Conservation (phyloP, 2,113 vertebrate genomes). For the Dasyornis broadbenti region DNA sequence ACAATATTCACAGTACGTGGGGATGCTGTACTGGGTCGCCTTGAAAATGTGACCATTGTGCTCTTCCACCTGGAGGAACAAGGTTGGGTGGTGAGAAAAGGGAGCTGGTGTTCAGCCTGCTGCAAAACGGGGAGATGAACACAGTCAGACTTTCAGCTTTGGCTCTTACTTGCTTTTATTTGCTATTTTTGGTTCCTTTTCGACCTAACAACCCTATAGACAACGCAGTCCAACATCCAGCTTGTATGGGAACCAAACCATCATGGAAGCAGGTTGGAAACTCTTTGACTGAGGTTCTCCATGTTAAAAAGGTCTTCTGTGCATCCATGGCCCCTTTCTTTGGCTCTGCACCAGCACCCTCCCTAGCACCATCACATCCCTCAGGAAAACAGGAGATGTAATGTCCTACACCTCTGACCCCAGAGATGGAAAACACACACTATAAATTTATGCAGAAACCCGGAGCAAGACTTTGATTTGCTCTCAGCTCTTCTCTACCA, state of each 20-base stretch:
- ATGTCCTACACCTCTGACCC: not conserved
- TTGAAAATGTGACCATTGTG: constrained; percentile 99
- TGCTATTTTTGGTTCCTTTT: not conserved
- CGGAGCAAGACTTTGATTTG: not conserved
- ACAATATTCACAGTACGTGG: constrained; percentile 96
- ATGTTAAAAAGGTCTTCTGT: not conserved
- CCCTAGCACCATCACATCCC: not conserved
- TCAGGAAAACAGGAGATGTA: not conserved
- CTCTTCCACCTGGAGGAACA: constrained; percentile 86
- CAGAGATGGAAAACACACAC: not conserved
- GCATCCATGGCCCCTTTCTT: not conserved
- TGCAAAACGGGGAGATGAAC: not conserved
- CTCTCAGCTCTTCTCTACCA: not conserved
- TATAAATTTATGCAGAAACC: not conserved
- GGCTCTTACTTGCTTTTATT: not conserved
- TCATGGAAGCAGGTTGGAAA: not conserved
- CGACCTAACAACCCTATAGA: not conserved
- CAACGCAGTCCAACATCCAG: not conserved
- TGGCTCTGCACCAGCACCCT: not conserved
- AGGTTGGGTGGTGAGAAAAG: not conserved
- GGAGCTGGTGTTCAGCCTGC: not conserved
- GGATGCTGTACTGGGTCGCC: constrained; percentile 97
- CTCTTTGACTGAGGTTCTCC: not conserved
- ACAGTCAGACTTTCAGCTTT: not conserved
- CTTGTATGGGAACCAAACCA: rapidly evolving